Percentiles rank a stretch among this genome's conserved stretches.
Conservation (phyloP, 64 coral and sea anemone genomes). For the Dendrophyllia cribrosa region DNA sequence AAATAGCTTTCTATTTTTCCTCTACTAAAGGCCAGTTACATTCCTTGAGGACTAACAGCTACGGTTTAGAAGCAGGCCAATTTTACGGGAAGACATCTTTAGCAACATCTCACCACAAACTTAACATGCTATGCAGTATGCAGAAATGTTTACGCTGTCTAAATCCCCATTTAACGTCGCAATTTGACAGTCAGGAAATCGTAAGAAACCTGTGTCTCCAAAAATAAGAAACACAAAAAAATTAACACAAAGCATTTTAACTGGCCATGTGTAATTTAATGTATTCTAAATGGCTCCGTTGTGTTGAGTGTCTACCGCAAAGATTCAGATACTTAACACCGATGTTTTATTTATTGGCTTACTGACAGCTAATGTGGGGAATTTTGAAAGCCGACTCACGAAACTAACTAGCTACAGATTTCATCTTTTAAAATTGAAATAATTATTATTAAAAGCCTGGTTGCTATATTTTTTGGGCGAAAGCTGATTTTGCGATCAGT, state of each 20-base stretch:
- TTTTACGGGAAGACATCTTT: background rate
- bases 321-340: constrained; percentile 14
- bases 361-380: constrained; percentile 31
- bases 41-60: background rate
- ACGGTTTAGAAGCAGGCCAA: background rate
- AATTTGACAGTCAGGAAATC: background rate
- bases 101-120: background rate
- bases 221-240: background rate
- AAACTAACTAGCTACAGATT: background rate
- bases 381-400: constrained; percentile 9
- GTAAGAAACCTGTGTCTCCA: background rate
- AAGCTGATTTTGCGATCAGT: no score
- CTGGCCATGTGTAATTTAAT: background rate
- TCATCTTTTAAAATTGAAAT: background rate
- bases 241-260: background rate
- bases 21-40: background rate
- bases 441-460: background rate
- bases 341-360: constrained; percentile 49
- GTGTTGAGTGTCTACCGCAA: constrained; percentile 22
- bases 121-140: background rate
- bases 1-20: background rate
- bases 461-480: background rate
- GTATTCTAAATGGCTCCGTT: constrained; percentile 6
- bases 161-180: background rate
- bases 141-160: background rate